Conservation (phyloP, 2,113 vertebrate genomes). For the Columbina picui region DNA sequence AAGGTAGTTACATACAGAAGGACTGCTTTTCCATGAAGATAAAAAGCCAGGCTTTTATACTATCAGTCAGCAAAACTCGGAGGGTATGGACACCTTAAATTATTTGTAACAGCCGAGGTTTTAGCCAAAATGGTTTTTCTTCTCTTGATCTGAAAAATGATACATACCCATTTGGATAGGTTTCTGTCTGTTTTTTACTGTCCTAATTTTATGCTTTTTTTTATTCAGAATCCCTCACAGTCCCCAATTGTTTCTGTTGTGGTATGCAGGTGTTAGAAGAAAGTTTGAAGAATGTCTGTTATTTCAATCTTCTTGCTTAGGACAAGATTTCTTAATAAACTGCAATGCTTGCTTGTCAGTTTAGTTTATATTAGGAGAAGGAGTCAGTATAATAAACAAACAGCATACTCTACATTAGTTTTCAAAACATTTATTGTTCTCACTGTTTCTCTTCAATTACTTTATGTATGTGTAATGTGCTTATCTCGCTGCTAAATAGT, state of each 20-base stretch:
- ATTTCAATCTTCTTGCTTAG: background rate
- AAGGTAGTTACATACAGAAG: background rate
- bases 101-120: background rate
- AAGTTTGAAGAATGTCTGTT: background rate
- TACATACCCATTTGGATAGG: background rate
- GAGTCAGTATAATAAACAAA: background rate
- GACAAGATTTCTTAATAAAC: background rate
- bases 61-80: background rate
- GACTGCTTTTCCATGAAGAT: background rate
- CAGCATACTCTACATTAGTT: background rate
- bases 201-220: background rate
- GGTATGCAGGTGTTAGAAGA: background rate
- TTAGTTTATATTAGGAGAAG: background rate
- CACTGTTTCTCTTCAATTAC: background rate
- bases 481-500: background rate
- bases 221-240: background rate
- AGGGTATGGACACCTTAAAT: background rate
- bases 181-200: background rate
- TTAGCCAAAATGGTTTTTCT: background rate
- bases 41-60: background rate
- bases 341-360: background rate
- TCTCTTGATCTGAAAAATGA: background rate
- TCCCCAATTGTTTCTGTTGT: background rate
- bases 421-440: background rate
- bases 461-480: background rate